Base-by-base conservation (phyloP, 2,888 invertebrate genomes). In the Volucella inflata region DNA sequence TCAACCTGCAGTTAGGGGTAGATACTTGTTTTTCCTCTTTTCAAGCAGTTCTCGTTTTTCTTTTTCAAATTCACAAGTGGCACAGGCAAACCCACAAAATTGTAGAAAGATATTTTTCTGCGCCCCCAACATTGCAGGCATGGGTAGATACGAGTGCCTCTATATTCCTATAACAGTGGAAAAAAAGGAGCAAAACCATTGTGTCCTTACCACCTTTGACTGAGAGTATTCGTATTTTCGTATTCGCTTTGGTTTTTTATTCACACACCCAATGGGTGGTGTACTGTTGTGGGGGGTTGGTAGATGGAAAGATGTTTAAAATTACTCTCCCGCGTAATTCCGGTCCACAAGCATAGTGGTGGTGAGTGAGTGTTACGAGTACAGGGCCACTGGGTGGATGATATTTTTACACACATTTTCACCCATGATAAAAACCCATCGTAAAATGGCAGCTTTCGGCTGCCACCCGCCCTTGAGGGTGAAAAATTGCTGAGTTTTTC, bases 21-120 rank as follows among this genome's bases (percentile, higher is more conserved):
- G 75, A 48, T 70, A 48, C 16, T 17, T 65, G 40, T 70, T 46
- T 10, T 76, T 46, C 38, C 38, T 50, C 14, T 10, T 59, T 17
- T n/a, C 30, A 64, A 46, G n/a, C n/a, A 38, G 65, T 79, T 72
- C 38, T 53, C 60, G 65, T 72, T 79, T 60, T 72, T 72, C 59
- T 80, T 80, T 85, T 85, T 81, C 72, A 81, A 85, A 85, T 85
- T 85, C 81, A 85, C 85, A 85, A 85, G 85, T 85, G 85, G 85
- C 81, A 85, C 64, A 76, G 81, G 76, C 71, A 80, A 85, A 85
- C 85, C 85, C 85, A 85, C 85, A 85, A 85, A 81, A 81, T 85
- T 85, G 85, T 77, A 81, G 85, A 85, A 76, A 76, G 75, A 75
- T 85, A 85, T 75, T 62, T 71, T 64, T 71, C 59, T 51, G 14